Base-by-base conservation (phyloP, 1,140 invertebrate genomes). In the Thaumetopoea pityocampa region DNA sequence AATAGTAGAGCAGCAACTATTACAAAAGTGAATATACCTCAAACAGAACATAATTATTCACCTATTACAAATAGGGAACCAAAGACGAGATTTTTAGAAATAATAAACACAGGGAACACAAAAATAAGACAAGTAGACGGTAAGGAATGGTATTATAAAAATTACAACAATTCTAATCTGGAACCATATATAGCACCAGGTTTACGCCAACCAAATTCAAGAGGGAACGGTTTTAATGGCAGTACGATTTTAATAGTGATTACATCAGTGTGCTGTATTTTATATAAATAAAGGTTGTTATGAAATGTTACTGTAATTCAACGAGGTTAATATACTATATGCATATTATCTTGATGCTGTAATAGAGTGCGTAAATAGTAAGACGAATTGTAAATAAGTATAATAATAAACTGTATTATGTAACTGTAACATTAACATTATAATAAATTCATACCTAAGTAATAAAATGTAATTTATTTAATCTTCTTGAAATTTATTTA, bases 91-190 rank as follows among this genome's bases (percentile, higher is more conserved):
- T 85, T 85, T 69, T 60, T 57, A 17, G 66, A 72, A n/a, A 40
- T 56, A 23, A 47, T 44, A 15, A 65, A 50, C 41, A 28, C 40
- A 29, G 67, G 47, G 7, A 73, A 50, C 35, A 69, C 62, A 10
- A 79, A 65, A 46, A 56, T 38, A 7, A 73, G 49, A 43, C 35
- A 73, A n/a, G 71, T 87, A 11, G 85, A 87, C 58, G 85, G 88
- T 11, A 87, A 88, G 47, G 90, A 90, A 50, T 94, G 92, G 92
- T 94, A 94, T 66, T 94, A 91, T 67, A 89, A 89, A 35, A 92
- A 93, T 76, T 94, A 94, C 58, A 93, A 94, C 65, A 89, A 90
- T 49, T 88, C 89, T 7, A 88, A 91, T 55, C 65, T 91, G 44
- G 88, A 91, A 49, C 90, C 91, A 6, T 92, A 88, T 43, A 72